phyloP scores from a whole-genome alignment of 2,797 vertebrate species.

The Thunnus albacares region DNA sequence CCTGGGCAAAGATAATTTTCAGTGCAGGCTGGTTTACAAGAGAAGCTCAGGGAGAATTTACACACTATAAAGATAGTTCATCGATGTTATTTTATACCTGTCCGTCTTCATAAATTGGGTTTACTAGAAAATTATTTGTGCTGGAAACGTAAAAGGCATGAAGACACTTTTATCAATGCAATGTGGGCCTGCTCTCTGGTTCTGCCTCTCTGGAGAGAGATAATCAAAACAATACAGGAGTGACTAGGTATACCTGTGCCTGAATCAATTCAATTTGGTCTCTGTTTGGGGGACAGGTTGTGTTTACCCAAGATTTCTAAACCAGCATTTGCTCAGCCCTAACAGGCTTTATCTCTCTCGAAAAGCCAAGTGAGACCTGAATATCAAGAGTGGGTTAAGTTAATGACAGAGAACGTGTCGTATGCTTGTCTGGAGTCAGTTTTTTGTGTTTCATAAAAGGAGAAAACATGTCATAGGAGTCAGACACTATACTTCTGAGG shows the following conservation, averaged over 20 bases:
- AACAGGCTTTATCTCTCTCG: neutral
- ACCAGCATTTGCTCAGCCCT: neutral
- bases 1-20: neutral
- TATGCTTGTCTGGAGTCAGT: too few species aligned
- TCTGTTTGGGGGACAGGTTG: neutral
- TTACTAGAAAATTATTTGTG: too few species aligned
- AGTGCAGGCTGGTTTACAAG: neutral
- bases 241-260: neutral
- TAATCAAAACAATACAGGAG: neutral
- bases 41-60: neutral
- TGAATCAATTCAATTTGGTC: slow-evolving; percentile 4
- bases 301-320: neutral
- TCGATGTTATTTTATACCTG: too few species aligned
- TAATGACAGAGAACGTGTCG: too few species aligned
- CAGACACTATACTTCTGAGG: too few species aligned
- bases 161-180: neutral
- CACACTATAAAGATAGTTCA: too few species aligned
- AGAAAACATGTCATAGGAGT: too few species aligned
- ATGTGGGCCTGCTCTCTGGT: neutral
- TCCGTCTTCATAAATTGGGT: too few species aligned
- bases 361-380: neutral
- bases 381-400: neutral
- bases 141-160: neutral
- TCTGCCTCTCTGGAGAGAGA: neutral
- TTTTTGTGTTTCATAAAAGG: neutral